Percentiles rank a stretch among this genome's conserved stretches.
Evolutionary conservation across 2,888 invertebrate species (phyloP).

Genomic region (Pogonocherus hispidulus): DNA sequence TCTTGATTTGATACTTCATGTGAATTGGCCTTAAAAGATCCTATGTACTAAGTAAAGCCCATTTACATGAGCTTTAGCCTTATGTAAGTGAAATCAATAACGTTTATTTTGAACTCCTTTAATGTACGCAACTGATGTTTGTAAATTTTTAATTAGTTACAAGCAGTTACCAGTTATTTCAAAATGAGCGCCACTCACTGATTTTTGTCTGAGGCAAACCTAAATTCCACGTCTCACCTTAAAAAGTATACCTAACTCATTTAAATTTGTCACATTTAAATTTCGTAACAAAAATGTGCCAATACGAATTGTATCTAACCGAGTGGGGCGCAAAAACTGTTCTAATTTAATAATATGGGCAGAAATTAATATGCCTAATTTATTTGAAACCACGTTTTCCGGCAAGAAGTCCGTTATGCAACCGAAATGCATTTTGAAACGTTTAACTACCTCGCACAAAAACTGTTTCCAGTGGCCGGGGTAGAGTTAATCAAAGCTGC

Average conservation of each 20-base stretch:
- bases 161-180: background rate
- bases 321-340: background rate
- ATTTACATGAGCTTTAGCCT: too few species aligned
- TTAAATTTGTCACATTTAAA: background rate
- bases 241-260: background rate
- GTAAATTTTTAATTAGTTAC: background rate
- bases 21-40: too few species aligned
- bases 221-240: background rate
- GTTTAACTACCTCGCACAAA: background rate
- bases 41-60: too few species aligned
- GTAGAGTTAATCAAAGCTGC: background rate
- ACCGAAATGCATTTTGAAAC: background rate
- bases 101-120: too few species aligned
- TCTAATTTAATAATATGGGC: background rate
- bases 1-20: too few species aligned
- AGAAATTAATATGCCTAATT: conserved; percentile 4
- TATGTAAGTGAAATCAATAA: too few species aligned
- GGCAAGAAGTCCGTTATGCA: background rate
- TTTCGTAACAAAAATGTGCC: background rate
- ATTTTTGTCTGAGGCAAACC: background rate
- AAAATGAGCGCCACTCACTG: background rate
- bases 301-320: background rate
- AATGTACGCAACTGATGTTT: too few species aligned
- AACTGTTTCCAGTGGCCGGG: background rate
- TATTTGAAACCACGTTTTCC: background rate